phyloP scores from a whole-genome alignment of 2,797 vertebrate genomes.

The Sebastes matsubarae region DNA sequence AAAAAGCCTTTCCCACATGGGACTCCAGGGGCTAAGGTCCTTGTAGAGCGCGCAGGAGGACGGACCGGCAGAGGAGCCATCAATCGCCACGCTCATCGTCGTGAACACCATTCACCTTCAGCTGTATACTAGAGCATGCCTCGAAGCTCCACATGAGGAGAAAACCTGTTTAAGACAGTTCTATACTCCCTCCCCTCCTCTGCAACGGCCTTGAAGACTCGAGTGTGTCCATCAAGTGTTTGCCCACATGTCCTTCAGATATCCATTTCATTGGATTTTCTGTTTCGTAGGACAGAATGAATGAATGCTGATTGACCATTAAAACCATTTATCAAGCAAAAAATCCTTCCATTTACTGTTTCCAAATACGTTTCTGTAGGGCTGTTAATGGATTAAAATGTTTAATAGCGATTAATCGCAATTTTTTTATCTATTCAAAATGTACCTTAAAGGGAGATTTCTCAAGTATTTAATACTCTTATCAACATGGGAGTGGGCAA shows the following conservation, averaged over 20 bases:
- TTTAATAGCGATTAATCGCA: too few relatives aligned
- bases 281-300: background rate
- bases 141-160: slow-evolving; percentile 14
- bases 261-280: background rate
- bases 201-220: slow-evolving; percentile 7
- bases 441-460: too few relatives aligned
- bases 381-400: too few relatives aligned
- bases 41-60: slow-evolving; percentile 28
- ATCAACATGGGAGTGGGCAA: too few relatives aligned
- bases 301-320: background rate
- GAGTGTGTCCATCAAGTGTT: background rate
- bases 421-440: too few relatives aligned
- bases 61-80: slow-evolving; percentile 37
- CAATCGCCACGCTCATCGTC: slow-evolving; percentile 57
- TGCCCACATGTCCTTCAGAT: background rate
- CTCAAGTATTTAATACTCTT: too few relatives aligned
- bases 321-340: background rate
- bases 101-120: slow-evolving; percentile 70
- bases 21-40: slow-evolving; percentile 54
- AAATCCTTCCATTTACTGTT: background rate
- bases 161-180: background rate
- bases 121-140: slow-evolving; percentile 15
- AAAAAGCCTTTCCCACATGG: slow-evolving; percentile 53
- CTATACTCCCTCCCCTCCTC: background rate
- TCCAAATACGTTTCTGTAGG: background rate